These are phyloP conservation scores for Spea hammondii DNA, from an alignment of 2,797 vertebrate species.

Conservation along the genomic window DNA sequence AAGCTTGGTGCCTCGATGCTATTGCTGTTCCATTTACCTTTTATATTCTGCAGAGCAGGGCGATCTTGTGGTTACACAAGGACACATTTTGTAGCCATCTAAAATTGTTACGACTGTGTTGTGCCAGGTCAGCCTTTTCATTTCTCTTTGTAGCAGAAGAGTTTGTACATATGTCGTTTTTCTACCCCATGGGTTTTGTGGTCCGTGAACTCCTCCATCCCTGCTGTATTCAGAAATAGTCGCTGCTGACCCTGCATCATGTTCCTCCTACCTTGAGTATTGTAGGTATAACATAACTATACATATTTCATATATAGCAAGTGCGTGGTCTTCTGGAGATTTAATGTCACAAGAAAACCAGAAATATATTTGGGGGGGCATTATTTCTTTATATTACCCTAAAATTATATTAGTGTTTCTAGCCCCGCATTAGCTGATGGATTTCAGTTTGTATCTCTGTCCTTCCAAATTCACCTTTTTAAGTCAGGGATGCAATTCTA, in stretches of 20 bases:
- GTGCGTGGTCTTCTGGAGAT: no score
- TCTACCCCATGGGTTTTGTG: constrained; percentile 16
- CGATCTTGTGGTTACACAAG: constrained; percentile 50
- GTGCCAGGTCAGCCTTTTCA: constrained; percentile 44
- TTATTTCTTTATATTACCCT: no score
- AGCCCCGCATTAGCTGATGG: no score
- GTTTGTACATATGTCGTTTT: constrained; percentile 46
- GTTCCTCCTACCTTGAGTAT: no score
- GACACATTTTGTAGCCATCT: constrained; percentile 48
- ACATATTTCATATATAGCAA: no score
- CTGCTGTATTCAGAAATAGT: not conserved
- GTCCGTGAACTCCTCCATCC: constrained; percentile 9
- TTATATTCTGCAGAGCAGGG: constrained; percentile 48
- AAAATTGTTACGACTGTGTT: constrained; percentile 46
- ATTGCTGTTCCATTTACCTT: constrained; percentile 47
- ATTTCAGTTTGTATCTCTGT: no score
- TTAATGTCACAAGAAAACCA: no score
- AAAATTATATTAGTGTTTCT: no score
- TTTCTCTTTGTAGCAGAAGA: constrained; percentile 33
- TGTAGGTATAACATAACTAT: no score
- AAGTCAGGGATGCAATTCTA: no score
- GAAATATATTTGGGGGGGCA: no score
- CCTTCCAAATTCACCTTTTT: no score
- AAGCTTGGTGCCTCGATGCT: constrained; percentile 41
- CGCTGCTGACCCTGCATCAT: constrained; percentile 6